Conservation (phyloP, 2,797 vertebrate species). For the Simalia tracyae region DNA sequence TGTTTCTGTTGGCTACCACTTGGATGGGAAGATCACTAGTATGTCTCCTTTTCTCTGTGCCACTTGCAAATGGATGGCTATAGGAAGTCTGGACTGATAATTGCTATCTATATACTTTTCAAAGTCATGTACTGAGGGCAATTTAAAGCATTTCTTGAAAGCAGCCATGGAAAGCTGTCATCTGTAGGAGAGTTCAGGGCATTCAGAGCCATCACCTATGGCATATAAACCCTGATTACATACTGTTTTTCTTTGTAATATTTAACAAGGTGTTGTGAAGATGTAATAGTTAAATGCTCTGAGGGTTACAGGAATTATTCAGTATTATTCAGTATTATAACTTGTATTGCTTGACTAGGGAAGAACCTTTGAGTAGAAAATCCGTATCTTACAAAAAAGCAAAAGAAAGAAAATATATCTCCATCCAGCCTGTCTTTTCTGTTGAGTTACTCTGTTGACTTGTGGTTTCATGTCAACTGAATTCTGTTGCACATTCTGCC, state of each 20-base stretch:
- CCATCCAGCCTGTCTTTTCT: background rate
- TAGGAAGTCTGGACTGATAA: background rate
- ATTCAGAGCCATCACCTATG: conserved; percentile 1
- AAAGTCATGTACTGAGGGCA: background rate
- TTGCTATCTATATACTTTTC: conserved; percentile 11
- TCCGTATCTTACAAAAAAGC: background rate
- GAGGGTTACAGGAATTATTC: background rate
- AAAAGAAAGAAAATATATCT: background rate
- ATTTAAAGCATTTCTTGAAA: background rate
- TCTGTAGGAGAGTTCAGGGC: background rate
- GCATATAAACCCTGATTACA: conserved; percentile 9
- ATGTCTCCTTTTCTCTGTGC: background rate
- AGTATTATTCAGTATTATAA: too few relatives aligned
- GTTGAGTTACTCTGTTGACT: background rate
- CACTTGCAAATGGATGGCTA: background rate
- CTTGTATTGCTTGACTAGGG: background rate
- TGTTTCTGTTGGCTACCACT: background rate
- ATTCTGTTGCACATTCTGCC: conserved; percentile 8
- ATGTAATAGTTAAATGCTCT: background rate
- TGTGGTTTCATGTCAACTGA: conserved; percentile 3
- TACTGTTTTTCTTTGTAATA: background rate
- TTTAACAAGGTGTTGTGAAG: background rate
- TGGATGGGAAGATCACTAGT: background rate
- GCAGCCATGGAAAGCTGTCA: background rate
- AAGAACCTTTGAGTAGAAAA: background rate